Evolutionary conservation across 2,888 invertebrate genomes (phyloP), one percentile per base, ranked within the genome.

Genomic region (Tachina fera): DNA sequence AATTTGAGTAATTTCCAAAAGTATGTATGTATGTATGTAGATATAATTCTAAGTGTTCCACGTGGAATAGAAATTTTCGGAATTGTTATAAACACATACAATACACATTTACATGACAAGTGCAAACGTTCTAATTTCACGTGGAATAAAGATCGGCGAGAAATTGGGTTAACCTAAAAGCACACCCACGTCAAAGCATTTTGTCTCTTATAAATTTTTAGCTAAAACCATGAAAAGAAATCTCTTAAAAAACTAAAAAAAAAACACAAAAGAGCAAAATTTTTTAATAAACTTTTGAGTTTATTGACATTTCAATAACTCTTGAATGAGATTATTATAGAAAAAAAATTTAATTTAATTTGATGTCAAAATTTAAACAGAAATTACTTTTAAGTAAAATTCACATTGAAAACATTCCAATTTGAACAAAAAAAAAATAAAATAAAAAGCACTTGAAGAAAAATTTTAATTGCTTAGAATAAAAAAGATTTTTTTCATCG

Each of bases 271-370:
- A 41, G 11, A 45, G 16, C 3, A 47, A 9, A 45, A 11, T 22
- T 31, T 39, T 58, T n/a, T n/a, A 19, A 1, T 31, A 31, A 31
- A 47, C 41, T n/a, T 47, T 61, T 82, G 75, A 22, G 81, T 82
- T 82, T 75, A 82, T 47, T 82, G 81, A 82, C 81, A 75, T 75
- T 63, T 75, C 41, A 68, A 63, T 74, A 47, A 75, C 72, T 65
- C 67, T 43, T 72, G 49, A 51, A 72, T 51, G 41, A 41, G 9
- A 39, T 11, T 31, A 11, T 13, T 45, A 53, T 45, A 45, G 53
- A 63, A 53, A 49, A 51, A 47, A n/a, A n/a, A n/a, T n/a, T n/a
- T n/a, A n/a, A 78, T 45, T 58, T 8, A 71, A 76, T 67, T 5
- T 56, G 39, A 61, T 45, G 65, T 58, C 58, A 65, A 56, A 65